Percentiles rank a stretch among this genome's conserved stretches.
phyloP scores from a whole-genome alignment of 1,140 invertebrate species.

The Brachystomella parvula region DNA sequence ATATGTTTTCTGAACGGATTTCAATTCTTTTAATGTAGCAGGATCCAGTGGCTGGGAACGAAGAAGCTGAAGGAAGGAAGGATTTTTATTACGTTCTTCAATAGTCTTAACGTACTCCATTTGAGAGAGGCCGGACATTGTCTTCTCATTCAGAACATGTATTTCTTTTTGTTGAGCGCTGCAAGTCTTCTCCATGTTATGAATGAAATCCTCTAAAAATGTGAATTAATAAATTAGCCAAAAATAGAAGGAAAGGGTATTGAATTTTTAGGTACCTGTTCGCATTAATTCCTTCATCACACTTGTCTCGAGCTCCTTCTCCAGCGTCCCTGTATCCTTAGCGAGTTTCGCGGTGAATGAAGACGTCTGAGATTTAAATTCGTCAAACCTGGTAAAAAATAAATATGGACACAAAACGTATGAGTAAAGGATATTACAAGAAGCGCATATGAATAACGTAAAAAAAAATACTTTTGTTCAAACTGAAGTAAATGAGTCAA shows the following conservation, averaged over 20 bases:
- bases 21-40: constrained; percentile 9
- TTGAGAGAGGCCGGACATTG: constrained; percentile 14
- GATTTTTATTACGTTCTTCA: constrained; percentile 12
- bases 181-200: constrained; percentile 5
- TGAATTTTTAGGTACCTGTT: neutral
- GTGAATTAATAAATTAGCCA: neutral
- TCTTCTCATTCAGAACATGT: constrained; percentile 9
- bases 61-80: constrained; percentile 17
- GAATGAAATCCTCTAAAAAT: constrained; percentile 17
- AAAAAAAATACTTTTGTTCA: neutral
- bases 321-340: neutral
- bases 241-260: neutral
- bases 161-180: constrained; percentile 16
- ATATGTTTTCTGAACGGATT: neutral
- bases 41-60: constrained; percentile 13
- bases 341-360: neutral
- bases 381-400: neutral
- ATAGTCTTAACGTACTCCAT: constrained; percentile 18
- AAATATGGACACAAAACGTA: neutral
- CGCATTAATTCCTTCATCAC: neutral
- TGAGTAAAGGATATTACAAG: neutral
- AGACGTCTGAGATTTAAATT: neutral
- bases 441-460: neutral
- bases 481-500: neutral
- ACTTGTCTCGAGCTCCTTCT: neutral